Conservation (phyloP, 2,888 invertebrate genomes). For the Polyploca ridens region DNA sequence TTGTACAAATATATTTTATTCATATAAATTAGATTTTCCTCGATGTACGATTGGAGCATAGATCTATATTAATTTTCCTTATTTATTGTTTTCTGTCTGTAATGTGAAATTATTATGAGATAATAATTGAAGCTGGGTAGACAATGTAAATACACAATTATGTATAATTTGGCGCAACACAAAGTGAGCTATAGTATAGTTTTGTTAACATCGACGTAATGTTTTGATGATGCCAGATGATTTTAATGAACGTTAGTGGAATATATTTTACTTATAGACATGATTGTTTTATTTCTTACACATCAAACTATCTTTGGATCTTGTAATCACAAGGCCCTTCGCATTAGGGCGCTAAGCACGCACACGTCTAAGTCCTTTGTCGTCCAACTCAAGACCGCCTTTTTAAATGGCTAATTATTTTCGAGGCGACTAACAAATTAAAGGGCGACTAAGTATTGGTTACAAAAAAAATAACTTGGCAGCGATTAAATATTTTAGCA, state of each 20-base stretch:
- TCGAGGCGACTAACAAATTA: too few species aligned
- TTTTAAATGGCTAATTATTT: too few species aligned
- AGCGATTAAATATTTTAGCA: too few species aligned
- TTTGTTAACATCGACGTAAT: slow-evolving; percentile 50
- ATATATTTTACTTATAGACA: slow-evolving; percentile 74
- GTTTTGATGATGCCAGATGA: slow-evolving; percentile 62
- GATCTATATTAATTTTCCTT: slow-evolving; percentile 21
- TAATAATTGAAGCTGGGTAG: slow-evolving; percentile 15
- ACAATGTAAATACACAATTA: slow-evolving; percentile 38
- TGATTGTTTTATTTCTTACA: slow-evolving; percentile 41
- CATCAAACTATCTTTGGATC: too few species aligned
- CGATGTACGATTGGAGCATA: slow-evolving; percentile 18
- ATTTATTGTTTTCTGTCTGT: slow-evolving; percentile 7
- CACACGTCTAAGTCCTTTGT: too few species aligned
- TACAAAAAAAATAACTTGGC: too few species aligned
- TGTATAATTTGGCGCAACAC: slow-evolving; percentile 37
- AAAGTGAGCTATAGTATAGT: slow-evolving; percentile 32
- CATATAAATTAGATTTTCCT: background rate
- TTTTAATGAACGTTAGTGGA: slow-evolving; percentile 70
- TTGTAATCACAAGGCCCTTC: too few species aligned
- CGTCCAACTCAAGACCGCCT: too few species aligned
- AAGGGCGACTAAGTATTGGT: too few species aligned
- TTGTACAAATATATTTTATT: background rate
- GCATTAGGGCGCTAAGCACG: too few species aligned
- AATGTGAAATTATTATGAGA: slow-evolving; percentile 7